These are phyloP conservation scores for Anthrax anthrax DNA, from an alignment of 2,888 invertebrate species.

Conservation along the genomic window DNA sequence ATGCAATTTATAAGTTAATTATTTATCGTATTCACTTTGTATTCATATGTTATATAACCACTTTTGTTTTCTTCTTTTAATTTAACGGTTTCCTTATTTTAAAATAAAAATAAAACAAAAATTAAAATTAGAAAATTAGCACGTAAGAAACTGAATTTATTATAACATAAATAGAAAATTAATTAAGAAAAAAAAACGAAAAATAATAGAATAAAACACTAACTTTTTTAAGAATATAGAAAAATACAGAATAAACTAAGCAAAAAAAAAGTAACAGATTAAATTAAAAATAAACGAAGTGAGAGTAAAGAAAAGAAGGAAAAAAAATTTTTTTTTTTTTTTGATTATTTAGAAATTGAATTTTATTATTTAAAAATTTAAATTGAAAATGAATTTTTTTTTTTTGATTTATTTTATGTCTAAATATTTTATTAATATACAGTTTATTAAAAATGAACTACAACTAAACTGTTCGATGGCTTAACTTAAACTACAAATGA, in stretches of 20 bases:
- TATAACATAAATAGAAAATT: no score
- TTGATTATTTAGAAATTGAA: no score
- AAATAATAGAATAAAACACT: not conserved
- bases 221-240: not conserved
- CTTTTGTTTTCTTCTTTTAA: no score
- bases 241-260: not conserved
- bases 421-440: no score
- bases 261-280: not conserved
- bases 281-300: not conserved
- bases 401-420: not conserved
- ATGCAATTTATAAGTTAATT: no score
- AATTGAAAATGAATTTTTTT: conserved; percentile 1
- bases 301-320: not conserved
- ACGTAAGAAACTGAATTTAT: no score
- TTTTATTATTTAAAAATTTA: not conserved
- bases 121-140: no score
- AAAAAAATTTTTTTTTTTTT: conserved; percentile 1
- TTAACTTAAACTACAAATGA: conserved; percentile 32
- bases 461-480: conserved; percentile 26
- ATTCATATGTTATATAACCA: no score
- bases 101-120: no score
- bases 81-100: no score
- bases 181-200: no score
- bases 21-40: no score
- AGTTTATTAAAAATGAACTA: conserved; percentile 10